Evolutionary conservation across 2,888 invertebrate genomes (phyloP).

Genomic region (Temnothorax ravouxi): DNA sequence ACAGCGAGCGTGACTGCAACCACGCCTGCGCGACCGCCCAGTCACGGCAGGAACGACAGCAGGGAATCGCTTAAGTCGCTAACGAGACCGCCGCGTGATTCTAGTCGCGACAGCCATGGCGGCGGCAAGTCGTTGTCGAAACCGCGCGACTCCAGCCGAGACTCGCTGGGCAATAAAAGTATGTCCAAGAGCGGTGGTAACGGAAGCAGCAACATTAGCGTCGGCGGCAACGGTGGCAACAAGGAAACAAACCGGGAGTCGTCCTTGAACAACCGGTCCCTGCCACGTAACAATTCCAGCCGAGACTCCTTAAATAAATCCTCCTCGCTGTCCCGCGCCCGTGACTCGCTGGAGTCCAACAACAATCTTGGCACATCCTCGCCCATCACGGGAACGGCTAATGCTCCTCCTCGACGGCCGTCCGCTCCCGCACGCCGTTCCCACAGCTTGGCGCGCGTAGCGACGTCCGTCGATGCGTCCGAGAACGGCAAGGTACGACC

Average conservation of each 20-base stretch:
- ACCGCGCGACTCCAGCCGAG: conserved; percentile 82
- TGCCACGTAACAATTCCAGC: conserved; percentile 83
- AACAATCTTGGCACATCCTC: conserved; percentile 78
- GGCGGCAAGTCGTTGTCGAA: conserved; percentile 79
- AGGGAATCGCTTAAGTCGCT: conserved; percentile 84
- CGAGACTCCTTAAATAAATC: conserved; percentile 83
- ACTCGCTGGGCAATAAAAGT: conserved; percentile 83
- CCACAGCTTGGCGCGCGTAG: conserved; percentile 83
- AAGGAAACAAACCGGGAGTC: conserved; percentile 82
- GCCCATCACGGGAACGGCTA: conserved; percentile 76
- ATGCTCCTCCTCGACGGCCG: conserved; percentile 81
- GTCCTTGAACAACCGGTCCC: conserved; percentile 78
- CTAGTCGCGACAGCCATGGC: conserved; percentile 81
- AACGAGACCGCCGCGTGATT: conserved; percentile 81
- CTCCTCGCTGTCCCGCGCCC: conserved; percentile 83
- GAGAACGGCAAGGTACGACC: conserved; percentile 91
- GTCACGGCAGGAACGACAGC: conserved; percentile 82
- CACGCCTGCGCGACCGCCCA: conserved; percentile 90
- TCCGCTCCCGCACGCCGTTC: conserved; percentile 85
- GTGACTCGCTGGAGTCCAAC: conserved; percentile 83
- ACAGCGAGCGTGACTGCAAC: conserved; percentile 78
- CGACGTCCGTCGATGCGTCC: conserved; percentile 81
- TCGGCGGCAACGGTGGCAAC: conserved; percentile 59
- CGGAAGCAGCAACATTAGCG: conserved; percentile 61
- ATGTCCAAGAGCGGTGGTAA: conserved; percentile 74